Evolutionary conservation across 2,797 vertebrate species (phyloP), one percentile per base, ranked within the genome.

Genomic region (Aeoliscus strigatus): DNA sequence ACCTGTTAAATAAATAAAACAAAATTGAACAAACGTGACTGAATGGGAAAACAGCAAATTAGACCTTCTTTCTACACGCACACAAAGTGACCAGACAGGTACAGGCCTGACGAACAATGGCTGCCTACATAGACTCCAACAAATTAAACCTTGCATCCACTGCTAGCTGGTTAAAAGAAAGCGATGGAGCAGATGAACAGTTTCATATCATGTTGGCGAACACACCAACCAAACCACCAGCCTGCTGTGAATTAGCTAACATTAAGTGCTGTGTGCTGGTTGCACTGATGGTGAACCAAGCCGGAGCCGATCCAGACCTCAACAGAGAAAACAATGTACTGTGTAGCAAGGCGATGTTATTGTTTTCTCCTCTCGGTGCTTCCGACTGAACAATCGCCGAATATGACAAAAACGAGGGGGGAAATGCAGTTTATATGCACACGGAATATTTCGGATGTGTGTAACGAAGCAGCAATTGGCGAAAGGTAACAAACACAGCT

Each of bases 21-120:
- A 25, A 30, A 8, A 39, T 26, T 50, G 3, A 13, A 39, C 3
- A 33, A 49, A 51, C 37, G 27, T 29, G 14, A 27, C 5, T 8
- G 50, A 44, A 1, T 14, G 8, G 29, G 10, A n/a, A 11, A 4
- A 46, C 14, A 39, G 32, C n/a, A 32, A 16, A 11, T 8, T 16
- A 7, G 26, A 34, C 60, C 39, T 51, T 59, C 17, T 38, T n/a
- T 60, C 43, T 29, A 32, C 14, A 40, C 29, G 42, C 47, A 58
- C 43, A 51, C 6, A 45, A 47, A 60, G 68, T 60, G 65, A 68
- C 40, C 58, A n/a, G 45, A 66, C 67, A 52, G 54, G 62, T 49
- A 61, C 61, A 78, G 77, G 80, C 70, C 81, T 73, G 65, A 32
- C 55, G 73, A 80, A 85, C 84, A 84, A 85, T 83, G 81, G 82